A percentile compares a stretch with the other conserved stretches of the same genome.
Conservation (phyloP, 1,140 invertebrate genomes). For the Pararge aegeria region DNA sequence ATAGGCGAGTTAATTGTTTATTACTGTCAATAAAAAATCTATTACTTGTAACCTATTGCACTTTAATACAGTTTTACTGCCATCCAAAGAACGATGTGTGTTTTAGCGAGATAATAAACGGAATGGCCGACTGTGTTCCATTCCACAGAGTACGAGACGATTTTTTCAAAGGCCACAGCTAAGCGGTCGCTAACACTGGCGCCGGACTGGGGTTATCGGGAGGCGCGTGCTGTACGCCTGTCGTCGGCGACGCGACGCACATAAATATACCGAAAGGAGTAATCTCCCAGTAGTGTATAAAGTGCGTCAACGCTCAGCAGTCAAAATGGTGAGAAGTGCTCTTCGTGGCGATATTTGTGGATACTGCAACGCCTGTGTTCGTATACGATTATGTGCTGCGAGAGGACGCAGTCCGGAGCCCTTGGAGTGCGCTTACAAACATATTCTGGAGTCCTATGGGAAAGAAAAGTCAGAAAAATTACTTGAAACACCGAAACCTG, state of each 20-base stretch:
- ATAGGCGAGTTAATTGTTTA: conserved; percentile 22
- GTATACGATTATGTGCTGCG: conserved; percentile 55
- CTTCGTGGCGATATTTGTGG: conserved; percentile 63
- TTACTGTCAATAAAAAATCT: conserved; percentile 35
- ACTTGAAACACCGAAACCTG: conserved; percentile 46
- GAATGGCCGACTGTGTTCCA: conserved; percentile 8
- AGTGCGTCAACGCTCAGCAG: conserved; percentile 38
- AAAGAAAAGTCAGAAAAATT: conserved; percentile 37
- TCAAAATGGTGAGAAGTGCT: conserved; percentile 56
- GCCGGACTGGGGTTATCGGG: conserved; percentile 62
- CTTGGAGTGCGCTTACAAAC: conserved; percentile 69
- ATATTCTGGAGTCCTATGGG: conserved; percentile 66
- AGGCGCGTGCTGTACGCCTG: conserved; percentile 68
- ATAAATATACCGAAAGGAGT: conserved; percentile 60
- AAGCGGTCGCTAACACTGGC: conserved; percentile 58
- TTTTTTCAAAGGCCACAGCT: conserved; percentile 39
- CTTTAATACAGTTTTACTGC: conserved; percentile 14
- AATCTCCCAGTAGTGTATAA: conserved; percentile 49
- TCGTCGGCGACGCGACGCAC: conserved; percentile 36
- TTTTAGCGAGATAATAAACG: conserved; percentile 22
- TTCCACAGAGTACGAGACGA: conserved; percentile 19
- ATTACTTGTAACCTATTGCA: conserved; percentile 33
- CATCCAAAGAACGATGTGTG: background rate
- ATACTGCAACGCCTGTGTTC: conserved; percentile 71
- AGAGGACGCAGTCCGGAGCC: conserved; percentile 63